Base-by-base conservation (phyloP, 53 echinoderm and acorn worm species). In the Patiria pectinifera region DNA sequence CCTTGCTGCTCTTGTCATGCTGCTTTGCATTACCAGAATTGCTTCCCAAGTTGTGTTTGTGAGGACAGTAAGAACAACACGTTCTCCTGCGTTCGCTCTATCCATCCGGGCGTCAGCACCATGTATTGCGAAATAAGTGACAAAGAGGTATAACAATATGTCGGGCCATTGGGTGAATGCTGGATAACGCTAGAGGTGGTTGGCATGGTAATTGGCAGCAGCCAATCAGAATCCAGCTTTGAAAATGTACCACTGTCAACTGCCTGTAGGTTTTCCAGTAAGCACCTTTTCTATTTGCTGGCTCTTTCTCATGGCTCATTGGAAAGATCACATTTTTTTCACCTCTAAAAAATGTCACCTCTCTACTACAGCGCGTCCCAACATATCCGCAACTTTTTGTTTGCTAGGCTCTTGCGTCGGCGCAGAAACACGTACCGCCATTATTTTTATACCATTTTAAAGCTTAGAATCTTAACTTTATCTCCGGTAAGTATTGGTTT, bases 11-110 rank as follows among this genome's bases (percentile, higher is more conserved):
- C 4, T 66, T 13, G 6, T 66, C 66, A 66, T 15, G 15, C 66
- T 4, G 21, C 72, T 59, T 53, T 62, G 75, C 44, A 53, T 79
- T 11, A 79, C 76, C 84, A 95, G 96, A 49, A 80, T 2, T 95
- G 96, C 90, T 47, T 26, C 3, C 93, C 93, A 43, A 82, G 77
- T 25, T 96, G 96, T 59, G 96, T 96, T 5, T 96, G 96, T 85
- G 94, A 96, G 72, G 96, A 96, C 71, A 86, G 87, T 47, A 71
- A 76, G 4, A 94, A 94, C 84, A 94, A 93, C 91, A 91, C 91
- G 3, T 94, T 87, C 14, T 91, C 95, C 46, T 95, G 95, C 78
- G 19, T 87, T 45, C 84, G 93, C 7, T 79, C 93, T 21, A 18
- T 95, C 2, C 45, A 62, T 3, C 45, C 63, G 4, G 80, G 44